phyloP scores from a whole-genome alignment of 2,113 vertebrate species.

The Ardeotis arabs region DNA sequence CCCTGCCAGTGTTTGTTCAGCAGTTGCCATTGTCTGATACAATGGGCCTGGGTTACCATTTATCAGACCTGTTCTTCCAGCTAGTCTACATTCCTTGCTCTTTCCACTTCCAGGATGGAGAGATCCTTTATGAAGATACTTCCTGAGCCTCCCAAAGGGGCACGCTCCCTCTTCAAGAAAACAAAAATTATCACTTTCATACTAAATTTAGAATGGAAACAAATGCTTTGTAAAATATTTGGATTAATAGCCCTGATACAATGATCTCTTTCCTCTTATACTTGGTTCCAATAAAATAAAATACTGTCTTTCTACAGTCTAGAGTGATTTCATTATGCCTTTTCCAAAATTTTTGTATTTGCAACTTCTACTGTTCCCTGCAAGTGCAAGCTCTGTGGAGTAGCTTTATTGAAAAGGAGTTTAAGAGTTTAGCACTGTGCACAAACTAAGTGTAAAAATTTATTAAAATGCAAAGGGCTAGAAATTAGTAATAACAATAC shows the following conservation, averaged over 20 bases:
- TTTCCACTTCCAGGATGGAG: conserved; percentile 35
- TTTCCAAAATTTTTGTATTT: background rate
- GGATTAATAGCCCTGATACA: background rate
- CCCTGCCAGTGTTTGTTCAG: conserved; percentile 41
- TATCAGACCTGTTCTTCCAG: conserved; percentile 65
- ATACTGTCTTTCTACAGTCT: background rate
- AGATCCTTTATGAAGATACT: conserved; percentile 22
- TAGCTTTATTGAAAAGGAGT: background rate
- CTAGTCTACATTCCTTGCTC: conserved; percentile 49
- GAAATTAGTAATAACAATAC: background rate
- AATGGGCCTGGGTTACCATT: conserved; percentile 42
- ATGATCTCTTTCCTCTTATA: background rate
- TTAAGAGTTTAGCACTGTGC: background rate
- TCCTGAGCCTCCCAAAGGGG: background rate
- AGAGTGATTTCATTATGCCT: background rate
- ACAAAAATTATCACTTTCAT: background rate
- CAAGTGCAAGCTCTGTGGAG: background rate
- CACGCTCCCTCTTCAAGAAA: background rate
- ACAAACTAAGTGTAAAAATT: background rate
- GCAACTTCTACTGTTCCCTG: background rate
- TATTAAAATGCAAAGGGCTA: background rate
- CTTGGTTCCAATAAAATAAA: background rate
- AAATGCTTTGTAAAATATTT: conserved; percentile 10
- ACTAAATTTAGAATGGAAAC: background rate
- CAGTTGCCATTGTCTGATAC: conserved; percentile 52